Base-by-base conservation (phyloP, 2,113 vertebrate species). In the Zapornia atra region DNA sequence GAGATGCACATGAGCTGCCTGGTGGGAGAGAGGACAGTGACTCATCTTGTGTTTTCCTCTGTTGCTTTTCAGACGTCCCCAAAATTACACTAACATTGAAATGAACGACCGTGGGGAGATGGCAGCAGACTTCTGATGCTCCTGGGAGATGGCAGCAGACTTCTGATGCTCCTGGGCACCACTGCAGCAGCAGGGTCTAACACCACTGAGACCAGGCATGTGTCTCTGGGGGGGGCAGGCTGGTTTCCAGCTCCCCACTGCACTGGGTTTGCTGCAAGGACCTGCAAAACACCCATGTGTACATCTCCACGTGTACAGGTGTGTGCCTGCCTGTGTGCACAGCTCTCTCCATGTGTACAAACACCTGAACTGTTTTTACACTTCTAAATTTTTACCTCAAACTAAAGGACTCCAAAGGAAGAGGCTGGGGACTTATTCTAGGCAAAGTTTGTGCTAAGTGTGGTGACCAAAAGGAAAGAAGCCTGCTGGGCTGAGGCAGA, bases 81-180 rank as follows among this genome's bases (percentile, higher is more conserved):
- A 34, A 19, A 92, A 83, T 72, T 95, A 97, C 77, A 96, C 59
- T 54, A 92, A n/a, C 84, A 97, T 96, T 0, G 63, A 97, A 91
- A 64, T 95, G 90, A 96, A 63, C 6, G 81, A 96, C 38, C 1
- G 8, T 1, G 10, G 68, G 36, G 91, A 97, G 65, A 91, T 86
- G 7, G 60, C 89, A 68, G 69, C 69, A 44, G 94, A 91, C 15
- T 95, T 93, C 46, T 92, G 44, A 90, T 0, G 17, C 87, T 65
- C 15, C 28, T 0, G 3, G 70, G 33, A 97, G 65, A 91, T 86
- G 7, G 60, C 89, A 68, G 69, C 69, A 44, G 94, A 91, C 15
- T 95, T 93, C 46, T 92, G 44, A 90, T 0, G 17, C 87, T 65
- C 15, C 28, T 0, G 3, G 70, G 33, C n/a, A 65, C 20, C 16